Evolutionary conservation across 92 coral and sea anemone species (phyloP), one percentile per base, ranked within the genome.

Genomic region (Porites rus): DNA sequence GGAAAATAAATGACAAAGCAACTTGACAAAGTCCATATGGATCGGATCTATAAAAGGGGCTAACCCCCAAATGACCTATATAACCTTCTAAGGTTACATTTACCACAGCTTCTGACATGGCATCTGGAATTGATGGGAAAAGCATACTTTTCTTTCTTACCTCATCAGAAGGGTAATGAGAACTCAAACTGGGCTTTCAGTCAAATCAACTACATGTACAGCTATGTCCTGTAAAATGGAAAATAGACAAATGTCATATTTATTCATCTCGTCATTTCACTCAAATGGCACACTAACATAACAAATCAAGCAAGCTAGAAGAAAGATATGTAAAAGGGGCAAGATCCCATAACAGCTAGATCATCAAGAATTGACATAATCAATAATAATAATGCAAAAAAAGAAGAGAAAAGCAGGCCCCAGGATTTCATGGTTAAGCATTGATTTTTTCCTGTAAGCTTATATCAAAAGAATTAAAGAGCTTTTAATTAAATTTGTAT

Each of bases 171-270:
- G 43, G 38, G 65, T 22, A 17, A 31, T 76, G 28, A 11, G 13
- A 10, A 20, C 43, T 76, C 46, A 76, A 52, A 52, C 58, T 52
- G 7, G 58, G 58, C 11, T 52, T 20, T 54, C 65, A 76, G 80
- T 76, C 38, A 76, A 76, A 76, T 76, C 80, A 76, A 76, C 65
- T 76, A 76, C 65, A 76, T 76, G 68, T 13, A 13, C 68, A 64
- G 68, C 24, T 64, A 5, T 64, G 68, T 64, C 68, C 68, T 64
- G 68, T 64, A 64, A 64, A 64, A 64, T 64, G 68, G 68, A 64
- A 64, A 64, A 64, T 64, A 13, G 68, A 64, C 68, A 64, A 64
- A 64, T 64, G 17, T 64, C 68, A 64, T 64, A 64, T 64, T 64
- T 64, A 64, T 64, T 64, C 68, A 64, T 64, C 17, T 64, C 68